These are phyloP conservation scores for Geotrupes spiniger DNA, from an alignment of 2,888 invertebrate species.

Conservation along the genomic window DNA sequence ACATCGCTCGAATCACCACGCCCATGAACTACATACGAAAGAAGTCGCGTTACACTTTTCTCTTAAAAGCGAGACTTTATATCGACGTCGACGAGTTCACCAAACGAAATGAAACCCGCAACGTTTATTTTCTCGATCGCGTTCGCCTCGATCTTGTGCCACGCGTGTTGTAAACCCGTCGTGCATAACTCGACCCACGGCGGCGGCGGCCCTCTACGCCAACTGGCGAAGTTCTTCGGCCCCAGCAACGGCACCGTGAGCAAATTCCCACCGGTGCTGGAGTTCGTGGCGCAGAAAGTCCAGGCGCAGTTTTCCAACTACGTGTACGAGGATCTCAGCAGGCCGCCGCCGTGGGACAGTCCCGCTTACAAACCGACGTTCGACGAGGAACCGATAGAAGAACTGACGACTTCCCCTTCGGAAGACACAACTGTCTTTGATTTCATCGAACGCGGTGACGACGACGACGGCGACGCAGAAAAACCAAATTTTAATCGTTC, in stretches of 20 bases:
- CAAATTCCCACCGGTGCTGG: conserved; percentile 66
- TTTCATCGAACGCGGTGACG: conserved; percentile 4
- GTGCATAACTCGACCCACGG: no score
- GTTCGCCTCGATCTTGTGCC: no score
- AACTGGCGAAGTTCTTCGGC: background rate
- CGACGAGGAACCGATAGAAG: background rate
- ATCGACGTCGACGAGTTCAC: no score
- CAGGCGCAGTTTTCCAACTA: conserved; percentile 70
- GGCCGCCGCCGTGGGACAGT: conserved; percentile 46
- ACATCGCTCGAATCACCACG: no score
- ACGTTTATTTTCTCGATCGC: no score
- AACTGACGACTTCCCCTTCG: background rate
- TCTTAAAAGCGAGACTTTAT: no score
- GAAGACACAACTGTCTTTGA: background rate
- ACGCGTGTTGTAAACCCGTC: no score
- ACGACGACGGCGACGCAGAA: background rate
- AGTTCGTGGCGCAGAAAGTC: conserved; percentile 66
- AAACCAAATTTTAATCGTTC: background rate
- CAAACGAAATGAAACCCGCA: no score
- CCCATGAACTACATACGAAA: no score
- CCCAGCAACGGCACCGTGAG: conserved; percentile 33
- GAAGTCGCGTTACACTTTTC: no score
- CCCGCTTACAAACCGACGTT: conserved; percentile 28
- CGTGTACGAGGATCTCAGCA: conserved; percentile 56
- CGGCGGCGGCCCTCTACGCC: no score